Base-by-base conservation (phyloP, 2,113 vertebrate genomes). In the Phrynocephalus versicolor region DNA sequence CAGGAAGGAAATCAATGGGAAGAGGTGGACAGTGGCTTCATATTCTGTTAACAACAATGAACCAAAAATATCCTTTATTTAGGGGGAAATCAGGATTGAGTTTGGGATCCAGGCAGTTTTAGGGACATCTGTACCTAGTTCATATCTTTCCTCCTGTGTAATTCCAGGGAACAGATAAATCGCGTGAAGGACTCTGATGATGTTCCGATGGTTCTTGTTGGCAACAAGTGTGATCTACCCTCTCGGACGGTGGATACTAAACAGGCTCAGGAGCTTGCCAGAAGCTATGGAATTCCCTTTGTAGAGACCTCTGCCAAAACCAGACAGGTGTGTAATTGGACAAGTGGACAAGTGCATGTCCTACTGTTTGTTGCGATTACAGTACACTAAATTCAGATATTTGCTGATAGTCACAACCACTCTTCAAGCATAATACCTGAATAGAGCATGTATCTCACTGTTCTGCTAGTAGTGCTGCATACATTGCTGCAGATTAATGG, bases 221-320 rank as follows among this genome's bases (percentile, higher is more conserved):
- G 93, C 78, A 97, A 97, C 85, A 97, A 97, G 91, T 97, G 97
- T 35, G 97, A 97, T 90, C 94, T 97, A 77, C 94, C 95, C 18
- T 92, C 96, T 72, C 96, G 97, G 78, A 96, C 93, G 0, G 97
- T 97, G 92, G 97, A 97, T 88, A 92, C 95, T 0, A 93, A 94
- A 60, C 97, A 97, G 88, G 97, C 97, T 0, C 96, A 97, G 89
- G 97, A 97, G 76, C 93, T 97, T 76, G 97, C 96, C 2, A 94
- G 96, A 57, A 96, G 95, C 88, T 97, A 96, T 21, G 95, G 96
- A 1, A 97, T 97, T 23, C 97, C 97, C 0, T 97, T 97, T 88
- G 96, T 97, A 0, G 97, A 97, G 94, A 97, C 97, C 1, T 97
- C 97, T 0, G 97, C 97, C 89, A 97, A 97, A 95, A 97, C 97